Evolutionary conservation across 2,888 invertebrate species (phyloP), one percentile per base, ranked within the genome.

Genomic region (Germaria angustata): DNA sequence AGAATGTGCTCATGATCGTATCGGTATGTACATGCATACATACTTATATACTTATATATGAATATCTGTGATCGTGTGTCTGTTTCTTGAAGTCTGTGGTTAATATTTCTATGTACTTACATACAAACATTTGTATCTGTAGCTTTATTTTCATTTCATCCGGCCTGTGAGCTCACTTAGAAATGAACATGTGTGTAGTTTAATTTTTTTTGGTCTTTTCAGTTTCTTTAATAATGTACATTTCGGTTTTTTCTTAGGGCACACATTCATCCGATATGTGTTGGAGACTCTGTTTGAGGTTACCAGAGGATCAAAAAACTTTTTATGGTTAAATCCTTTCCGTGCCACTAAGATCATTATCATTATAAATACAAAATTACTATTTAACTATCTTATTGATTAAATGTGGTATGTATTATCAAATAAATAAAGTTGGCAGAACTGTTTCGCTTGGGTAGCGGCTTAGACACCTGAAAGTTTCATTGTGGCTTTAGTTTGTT

Each of bases 151-250:
- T 68, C 17, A 41, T 68, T 81, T 84, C 75, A 82, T 84, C 84
- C 84, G 84, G 81, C 78, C 80, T 78, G 69, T 81, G 84, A 85
- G 81, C 81, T 79, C 79, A 82, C 79, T 72, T 71, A 34, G 66
- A 63, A 77, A 49, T 69, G 65, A 82, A 72, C 79, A 79, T 75
- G 72, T 84, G 80, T 79, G 68, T 57, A 76, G 78, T 78, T 81
- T 81, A 76, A 84, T 75, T 17, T 80, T 68, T 36, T 49, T 63
- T 55, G 32, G 63, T 69, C 4, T 28, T 28, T 6, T 28, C 65
- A 55, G 66, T 73, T 68, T 73, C 24, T 75, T 57, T 1, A 39
- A 36, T 66, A 65, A 68, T 71, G 65, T 55, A 34, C 0, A 44
- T 36, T 6, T 28, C 4, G 3, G 28, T 28, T 49, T 9, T 32